Conservation (phyloP, 92 coral and sea anemone genomes). For the Plumapathes pennacea region DNA sequence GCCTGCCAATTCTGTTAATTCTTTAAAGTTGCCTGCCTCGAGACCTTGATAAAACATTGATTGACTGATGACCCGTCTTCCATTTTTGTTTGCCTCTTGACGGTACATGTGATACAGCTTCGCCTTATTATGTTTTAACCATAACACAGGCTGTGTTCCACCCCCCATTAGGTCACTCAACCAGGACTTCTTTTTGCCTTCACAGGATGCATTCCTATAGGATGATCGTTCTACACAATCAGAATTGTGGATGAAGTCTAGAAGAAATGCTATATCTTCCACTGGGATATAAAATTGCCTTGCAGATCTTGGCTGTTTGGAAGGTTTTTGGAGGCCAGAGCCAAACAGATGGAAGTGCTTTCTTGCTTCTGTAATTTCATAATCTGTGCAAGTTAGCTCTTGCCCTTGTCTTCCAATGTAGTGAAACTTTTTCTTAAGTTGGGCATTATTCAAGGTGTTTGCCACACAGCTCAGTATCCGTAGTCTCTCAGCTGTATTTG, state of each 20-base stretch:
- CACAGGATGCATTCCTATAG: slow-evolving; percentile 34
- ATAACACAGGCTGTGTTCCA: slow-evolving; percentile 32
- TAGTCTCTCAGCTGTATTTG: too few relatives aligned
- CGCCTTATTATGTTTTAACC: slow-evolving; percentile 24
- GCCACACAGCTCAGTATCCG: too few relatives aligned
- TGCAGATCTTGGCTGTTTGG: too few relatives aligned
- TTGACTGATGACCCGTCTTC: slow-evolving; percentile 15
- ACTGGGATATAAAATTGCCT: too few relatives aligned
- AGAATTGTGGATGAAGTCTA: slow-evolving; percentile 49
- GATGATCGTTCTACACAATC: slow-evolving; percentile 27
- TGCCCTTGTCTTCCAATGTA: too few relatives aligned
- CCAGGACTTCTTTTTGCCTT: slow-evolving; percentile 32
- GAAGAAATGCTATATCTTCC: slow-evolving; percentile 31
- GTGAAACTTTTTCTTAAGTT: too few relatives aligned
- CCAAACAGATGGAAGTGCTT: too few relatives aligned
- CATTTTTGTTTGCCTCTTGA: slow-evolving; percentile 11
- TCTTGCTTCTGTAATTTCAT: too few relatives aligned
- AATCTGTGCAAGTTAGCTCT: too few relatives aligned
- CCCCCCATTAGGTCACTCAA: slow-evolving; percentile 41
- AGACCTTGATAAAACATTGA: slow-evolving; percentile 18
- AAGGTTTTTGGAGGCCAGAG: too few relatives aligned
- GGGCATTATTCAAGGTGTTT: too few relatives aligned
- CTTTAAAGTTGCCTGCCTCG: slow-evolving; percentile 17
- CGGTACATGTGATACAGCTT: slow-evolving; percentile 15
- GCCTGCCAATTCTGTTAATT: slow-evolving; percentile 43